Conservation (phyloP, 2,113 vertebrate species). For the Chaetodon trifascialis region DNA sequence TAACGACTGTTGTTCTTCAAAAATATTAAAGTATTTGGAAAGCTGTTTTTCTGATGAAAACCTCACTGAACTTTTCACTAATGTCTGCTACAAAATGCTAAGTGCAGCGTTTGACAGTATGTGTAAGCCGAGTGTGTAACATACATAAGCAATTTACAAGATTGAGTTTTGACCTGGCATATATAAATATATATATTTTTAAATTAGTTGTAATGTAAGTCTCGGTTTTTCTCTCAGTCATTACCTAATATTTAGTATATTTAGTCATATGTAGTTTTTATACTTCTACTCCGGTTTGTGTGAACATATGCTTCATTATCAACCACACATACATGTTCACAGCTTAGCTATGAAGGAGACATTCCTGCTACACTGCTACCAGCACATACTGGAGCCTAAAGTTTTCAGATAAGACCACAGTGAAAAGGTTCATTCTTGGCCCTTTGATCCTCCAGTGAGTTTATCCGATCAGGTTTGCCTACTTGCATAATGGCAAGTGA, state of each 20-base stretch:
- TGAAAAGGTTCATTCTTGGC: slow-evolving; percentile 47
- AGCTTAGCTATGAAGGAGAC: neutral
- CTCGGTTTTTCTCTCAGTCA: neutral
- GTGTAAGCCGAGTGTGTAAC: neutral
- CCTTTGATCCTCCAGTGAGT: slow-evolving; percentile 58
- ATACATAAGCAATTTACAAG: neutral
- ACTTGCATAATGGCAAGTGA: neutral
- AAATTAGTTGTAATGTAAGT: neutral
- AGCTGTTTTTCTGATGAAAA: neutral
- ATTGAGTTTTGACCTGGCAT: neutral
- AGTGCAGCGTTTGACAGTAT: neutral
- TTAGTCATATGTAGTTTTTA: neutral
- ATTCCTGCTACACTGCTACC: neutral
- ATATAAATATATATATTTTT: neutral
- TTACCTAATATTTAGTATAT: neutral
- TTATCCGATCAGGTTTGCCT: neutral
- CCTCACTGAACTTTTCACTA: neutral
- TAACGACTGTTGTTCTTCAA: neutral
- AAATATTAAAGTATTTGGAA: neutral
- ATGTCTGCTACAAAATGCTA: neutral
- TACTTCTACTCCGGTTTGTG: neutral
- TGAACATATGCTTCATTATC: neutral
- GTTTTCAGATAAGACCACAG: slow-evolving; percentile 47
- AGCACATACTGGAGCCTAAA: neutral
- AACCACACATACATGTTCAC: neutral